Conservation (phyloP, 2,797 vertebrate species). For the Choloepus didactylus region DNA sequence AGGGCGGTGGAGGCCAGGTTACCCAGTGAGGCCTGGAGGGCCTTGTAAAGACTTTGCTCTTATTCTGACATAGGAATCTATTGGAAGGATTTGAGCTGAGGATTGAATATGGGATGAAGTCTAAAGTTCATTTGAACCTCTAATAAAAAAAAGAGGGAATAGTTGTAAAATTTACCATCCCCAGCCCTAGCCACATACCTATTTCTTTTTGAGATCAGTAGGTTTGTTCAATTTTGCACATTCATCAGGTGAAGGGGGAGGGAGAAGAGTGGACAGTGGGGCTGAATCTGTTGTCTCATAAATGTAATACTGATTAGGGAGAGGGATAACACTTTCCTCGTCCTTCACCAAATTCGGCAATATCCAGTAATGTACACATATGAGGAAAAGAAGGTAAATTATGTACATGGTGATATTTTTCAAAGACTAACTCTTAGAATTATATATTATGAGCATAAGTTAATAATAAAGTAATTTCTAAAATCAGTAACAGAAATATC, state of each 20-base stretch:
- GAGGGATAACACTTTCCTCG: too few relatives aligned
- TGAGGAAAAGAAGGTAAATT: too few relatives aligned
- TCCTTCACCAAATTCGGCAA: too few relatives aligned
- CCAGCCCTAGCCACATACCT: background rate
- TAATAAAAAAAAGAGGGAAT: background rate
- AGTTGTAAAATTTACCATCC: background rate
- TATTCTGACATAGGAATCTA: too few relatives aligned
- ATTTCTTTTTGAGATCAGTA: background rate
- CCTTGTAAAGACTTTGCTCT: too few relatives aligned
- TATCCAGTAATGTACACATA: too few relatives aligned
- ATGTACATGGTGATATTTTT: background rate
- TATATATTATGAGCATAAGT: background rate
- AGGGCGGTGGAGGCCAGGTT: background rate
- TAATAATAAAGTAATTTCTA: constrained; percentile 12
- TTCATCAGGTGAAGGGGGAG: too few relatives aligned
- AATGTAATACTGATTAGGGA: background rate
- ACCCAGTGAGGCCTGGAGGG: background rate
- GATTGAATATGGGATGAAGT: too few relatives aligned
- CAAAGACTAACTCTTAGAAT: background rate
- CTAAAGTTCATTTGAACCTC: background rate
- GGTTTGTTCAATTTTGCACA: background rate
- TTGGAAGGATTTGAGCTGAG: too few relatives aligned
- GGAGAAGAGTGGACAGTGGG: too few relatives aligned
- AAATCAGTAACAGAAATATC: constrained; percentile 69
- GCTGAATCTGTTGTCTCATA: too few relatives aligned